Percentiles rank a stretch among this genome's conserved stretches.
Conservation (phyloP, 1,140 invertebrate species). For the Caenorhabditis latens region DNA sequence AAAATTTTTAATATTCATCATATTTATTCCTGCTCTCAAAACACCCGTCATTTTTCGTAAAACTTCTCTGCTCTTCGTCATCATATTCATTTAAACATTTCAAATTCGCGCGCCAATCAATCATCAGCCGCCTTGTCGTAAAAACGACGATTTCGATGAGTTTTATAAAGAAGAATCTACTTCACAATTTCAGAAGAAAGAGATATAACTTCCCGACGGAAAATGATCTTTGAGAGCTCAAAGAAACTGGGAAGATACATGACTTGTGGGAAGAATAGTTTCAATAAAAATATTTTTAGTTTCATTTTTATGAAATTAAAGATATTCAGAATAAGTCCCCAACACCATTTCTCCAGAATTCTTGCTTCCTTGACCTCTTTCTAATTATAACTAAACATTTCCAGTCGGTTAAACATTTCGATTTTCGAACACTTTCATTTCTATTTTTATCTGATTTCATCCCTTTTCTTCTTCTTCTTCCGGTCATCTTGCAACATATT, state of each 20-base stretch:
- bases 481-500: background rate
- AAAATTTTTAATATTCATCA: background rate
- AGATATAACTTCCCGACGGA: no score
- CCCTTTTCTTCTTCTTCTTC: background rate
- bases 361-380: background rate
- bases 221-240: constrained; percentile 28
- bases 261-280: background rate
- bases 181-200: background rate
- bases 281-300: background rate
- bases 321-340: no score
- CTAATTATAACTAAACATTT: constrained; percentile 6
- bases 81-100: constrained; percentile 23
- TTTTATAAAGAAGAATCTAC: background rate
- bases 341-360: background rate
- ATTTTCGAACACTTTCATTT: constrained; percentile 20
- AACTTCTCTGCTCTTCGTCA: background rate
- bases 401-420: background rate
- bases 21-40: background rate
- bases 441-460: constrained; percentile 22
- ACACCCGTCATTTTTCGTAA: constrained; percentile 33
- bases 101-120: constrained; percentile 32
- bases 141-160: background rate
- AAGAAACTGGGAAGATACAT: background rate
- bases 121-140: constrained; percentile 25
- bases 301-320: no score